Percentiles rank a stretch among this genome's conserved stretches.
Conservation (phyloP, 2,797 vertebrate genomes). For the Tarsius wallacei region DNA sequence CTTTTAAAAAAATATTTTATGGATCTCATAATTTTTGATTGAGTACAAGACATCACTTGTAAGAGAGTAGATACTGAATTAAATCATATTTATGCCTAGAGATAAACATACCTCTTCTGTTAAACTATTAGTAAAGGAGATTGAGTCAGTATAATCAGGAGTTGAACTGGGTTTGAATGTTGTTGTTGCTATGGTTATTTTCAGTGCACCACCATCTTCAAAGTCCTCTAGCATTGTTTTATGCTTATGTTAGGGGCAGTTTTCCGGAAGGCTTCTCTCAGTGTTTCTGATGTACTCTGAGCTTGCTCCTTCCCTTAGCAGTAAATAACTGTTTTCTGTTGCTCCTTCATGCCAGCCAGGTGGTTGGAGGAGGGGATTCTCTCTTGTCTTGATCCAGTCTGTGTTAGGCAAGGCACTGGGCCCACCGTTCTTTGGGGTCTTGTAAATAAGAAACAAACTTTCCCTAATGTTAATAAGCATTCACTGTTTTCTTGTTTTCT, state of each 20-base stretch:
- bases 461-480: constrained; percentile 17
- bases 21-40: neutral
- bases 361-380: neutral
- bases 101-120: neutral
- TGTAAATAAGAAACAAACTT: neutral
- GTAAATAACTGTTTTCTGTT: neutral
- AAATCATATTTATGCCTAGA: neutral
- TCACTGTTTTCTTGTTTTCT: neutral
- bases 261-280: neutral
- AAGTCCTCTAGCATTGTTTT: neutral
- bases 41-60: neutral
- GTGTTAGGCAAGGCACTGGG: neutral
- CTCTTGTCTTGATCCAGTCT: neutral
- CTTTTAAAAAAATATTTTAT: neutral
- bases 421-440: neutral
- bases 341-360: neutral
- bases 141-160: neutral
- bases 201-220: neutral
- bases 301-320: neutral
- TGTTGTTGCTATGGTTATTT: neutral
- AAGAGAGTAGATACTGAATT: neutral
- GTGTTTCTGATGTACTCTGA: neutral
- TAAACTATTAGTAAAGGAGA: neutral
- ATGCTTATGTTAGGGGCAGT: neutral
- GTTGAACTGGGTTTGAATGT: constrained; percentile 3